Base-by-base conservation (phyloP, 1,140 invertebrate species). In the Saccostrea cuccullata region DNA sequence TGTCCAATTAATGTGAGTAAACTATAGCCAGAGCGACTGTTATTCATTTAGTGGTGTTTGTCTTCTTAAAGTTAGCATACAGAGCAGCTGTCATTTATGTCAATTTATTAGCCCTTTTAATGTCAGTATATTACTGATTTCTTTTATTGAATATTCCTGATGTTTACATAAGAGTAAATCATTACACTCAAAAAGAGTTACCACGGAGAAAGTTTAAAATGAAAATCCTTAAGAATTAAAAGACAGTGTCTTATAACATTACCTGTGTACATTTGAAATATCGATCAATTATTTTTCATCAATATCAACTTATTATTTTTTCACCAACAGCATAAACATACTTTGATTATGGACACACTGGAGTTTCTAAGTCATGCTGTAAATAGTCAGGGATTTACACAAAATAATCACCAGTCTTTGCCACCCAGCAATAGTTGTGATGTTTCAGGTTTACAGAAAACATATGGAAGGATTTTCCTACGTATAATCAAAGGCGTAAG, bases 321-420 rank as follows among this genome's bases (percentile, higher is more conserved):
- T 64, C 58, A 40, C 58, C 15, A 82, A n/a, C 86, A 93, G 92
- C 90, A 90, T 23, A 90, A 90, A 15, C 82, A 90, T 30, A 90
- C 92, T 12, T 56, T 93, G 11, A 89, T 93, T 87, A 90, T 93
- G 23, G 92, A 93, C 83, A 90, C 92, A 0, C 86, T 93, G 3
- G 87, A 87, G 15, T 89, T 90, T 5, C 86, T 92, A 0, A 82
- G 91, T 17, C 40, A 86, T 64, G 92, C 90, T 15, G 82, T 92
- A 26, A 77, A 77, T 13, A 26, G 26, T 11, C 70, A 9, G 70
- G 23, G 26, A 77, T 17, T 17, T 47, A 60, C 12, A 67, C 58
- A 36, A 67, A 67, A 8, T 20, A 58, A n/a, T 86, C 67, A 30
- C 11, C 26, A 26, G n/a, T 6, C 58, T 64, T n/a, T 64, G 2